Evolutionary conservation across 1,140 invertebrate species (phyloP).

Genomic region (Orussus abietinus): DNA sequence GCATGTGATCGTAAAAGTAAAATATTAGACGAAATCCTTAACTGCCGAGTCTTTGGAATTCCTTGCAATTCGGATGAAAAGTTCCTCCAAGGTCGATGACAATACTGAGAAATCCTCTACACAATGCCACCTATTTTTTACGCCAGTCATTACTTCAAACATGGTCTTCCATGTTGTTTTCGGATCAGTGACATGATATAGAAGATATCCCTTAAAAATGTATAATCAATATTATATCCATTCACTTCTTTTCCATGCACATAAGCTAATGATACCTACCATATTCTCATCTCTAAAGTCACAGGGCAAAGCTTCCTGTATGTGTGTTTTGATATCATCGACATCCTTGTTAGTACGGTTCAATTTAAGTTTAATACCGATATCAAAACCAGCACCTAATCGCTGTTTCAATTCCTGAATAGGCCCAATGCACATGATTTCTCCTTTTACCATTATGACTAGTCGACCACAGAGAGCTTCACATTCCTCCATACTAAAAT

Average conservation of each 20-base stretch:
- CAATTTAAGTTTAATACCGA: slow-evolving; percentile 46
- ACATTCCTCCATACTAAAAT: slow-evolving; percentile 82
- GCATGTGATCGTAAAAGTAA: too few species aligned
- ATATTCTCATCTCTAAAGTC: slow-evolving; percentile 44
- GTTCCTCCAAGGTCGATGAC: slow-evolving; percentile 47
- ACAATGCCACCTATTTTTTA: slow-evolving; percentile 38
- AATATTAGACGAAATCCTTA: too few species aligned
- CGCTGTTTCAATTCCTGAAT: slow-evolving; percentile 65
- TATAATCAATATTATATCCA: slow-evolving; percentile 1
- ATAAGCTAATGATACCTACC: slow-evolving; percentile 22
- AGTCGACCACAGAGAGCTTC: slow-evolving; percentile 81
- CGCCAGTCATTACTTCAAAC: slow-evolving; percentile 43
- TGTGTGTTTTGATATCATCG: slow-evolving; percentile 34
- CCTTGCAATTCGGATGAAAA: slow-evolving; percentile 50
- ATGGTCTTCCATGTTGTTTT: slow-evolving; percentile 44
- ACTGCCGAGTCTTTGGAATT: too few species aligned
- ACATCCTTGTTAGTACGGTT: slow-evolving; percentile 23
- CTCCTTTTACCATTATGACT: slow-evolving; percentile 85
- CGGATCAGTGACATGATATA: slow-evolving; percentile 43
- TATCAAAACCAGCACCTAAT: slow-evolving; percentile 56
- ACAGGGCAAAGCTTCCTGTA: slow-evolving; percentile 36
- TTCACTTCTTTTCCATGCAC: neutral
- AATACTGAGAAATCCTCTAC: slow-evolving; percentile 49
- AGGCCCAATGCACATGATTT: slow-evolving; percentile 68
- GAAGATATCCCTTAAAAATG: slow-evolving; percentile 38